Evolutionary conservation across 2,797 vertebrate genomes (phyloP), one percentile per base, ranked within the genome.

Genomic region (Cynodonichthys magdalenae): DNA sequence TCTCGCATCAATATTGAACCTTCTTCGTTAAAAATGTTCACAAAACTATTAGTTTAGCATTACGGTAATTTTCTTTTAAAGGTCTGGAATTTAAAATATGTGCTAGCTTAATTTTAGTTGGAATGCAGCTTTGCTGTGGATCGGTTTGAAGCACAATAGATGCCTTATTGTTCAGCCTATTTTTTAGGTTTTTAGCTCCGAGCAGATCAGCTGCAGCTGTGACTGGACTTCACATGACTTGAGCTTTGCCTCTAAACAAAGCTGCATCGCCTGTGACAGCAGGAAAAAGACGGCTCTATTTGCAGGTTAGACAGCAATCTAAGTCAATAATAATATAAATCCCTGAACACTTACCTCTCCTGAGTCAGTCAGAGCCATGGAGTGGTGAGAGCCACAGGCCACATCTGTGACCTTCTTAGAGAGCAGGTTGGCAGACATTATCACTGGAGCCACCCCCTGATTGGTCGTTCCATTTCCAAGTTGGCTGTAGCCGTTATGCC

Each of bases 381-480:
- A 98, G 88, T 99, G 97, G 83, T 98, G 97, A n/a, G 96, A 98
- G 48, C 97, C 97, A 89, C 97, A 99, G 36, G 97, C 94, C 67
- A 99, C 96, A 86, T 96, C 93, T 6, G 91, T 92, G 78, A 98
- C 94, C 84, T 93, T 96, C 89, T 96, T 98, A 77, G 94, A 91
- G 78, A 95, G 89, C 69, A 98, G 92, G 81, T 94, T 97, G 80
- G 95, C 94, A 12, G 95, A 95, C 79, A 99, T 93, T 15, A 95
- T 93, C 71, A 95, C 83, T 6, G 97, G 97, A 64, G 93, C 91
- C 8, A 96, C 88, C 31, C 95, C 97, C 83, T 97, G 97, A 85
- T 95, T 97, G 64, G 96, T 96, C 14, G 95, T 95, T 65, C 97
- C 96, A 19, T 98, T 98, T 41, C 97, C 97, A 75, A 99, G 93